These are phyloP conservation scores for Malurus splendens DNA, from an alignment of 2,797 vertebrate genomes.

Conservation along the genomic window DNA sequence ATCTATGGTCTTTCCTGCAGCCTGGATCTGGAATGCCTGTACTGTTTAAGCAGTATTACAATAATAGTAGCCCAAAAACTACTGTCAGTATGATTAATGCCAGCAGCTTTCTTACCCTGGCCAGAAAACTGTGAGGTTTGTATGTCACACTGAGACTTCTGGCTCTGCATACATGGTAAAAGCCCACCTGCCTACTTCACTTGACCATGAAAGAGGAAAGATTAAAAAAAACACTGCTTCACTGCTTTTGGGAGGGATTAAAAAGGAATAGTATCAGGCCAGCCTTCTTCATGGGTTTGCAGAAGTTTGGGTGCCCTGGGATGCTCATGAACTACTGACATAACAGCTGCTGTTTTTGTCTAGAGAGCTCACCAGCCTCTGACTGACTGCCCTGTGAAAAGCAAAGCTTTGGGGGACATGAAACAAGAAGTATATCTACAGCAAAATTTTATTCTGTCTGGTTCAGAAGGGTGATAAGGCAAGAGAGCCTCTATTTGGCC, in stretches of 20 bases:
- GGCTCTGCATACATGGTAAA: not conserved
- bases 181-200: not conserved
- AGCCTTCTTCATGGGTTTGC: not conserved
- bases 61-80: not conserved
- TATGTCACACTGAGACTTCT: fast-evolving
- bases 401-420: not conserved
- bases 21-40: slow-evolving; percentile 3
- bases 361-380: not conserved
- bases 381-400: not conserved
- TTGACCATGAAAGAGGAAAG: not conserved
- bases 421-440: not conserved
- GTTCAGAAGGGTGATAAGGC: not conserved
- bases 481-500: not conserved
- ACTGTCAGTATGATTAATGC: not conserved
- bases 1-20: slow-evolving; percentile 3
- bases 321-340: not conserved
- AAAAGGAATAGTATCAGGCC: not conserved
- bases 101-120: not conserved
- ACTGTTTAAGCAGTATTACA: not conserved
- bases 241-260: not conserved
- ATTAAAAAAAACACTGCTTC: not conserved
- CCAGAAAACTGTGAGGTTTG: not conserved
- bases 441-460: not conserved
- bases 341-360: not conserved
- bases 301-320: not conserved